Base-by-base conservation (phyloP, 2,888 invertebrate genomes). In the Himalopsyche japonica region DNA sequence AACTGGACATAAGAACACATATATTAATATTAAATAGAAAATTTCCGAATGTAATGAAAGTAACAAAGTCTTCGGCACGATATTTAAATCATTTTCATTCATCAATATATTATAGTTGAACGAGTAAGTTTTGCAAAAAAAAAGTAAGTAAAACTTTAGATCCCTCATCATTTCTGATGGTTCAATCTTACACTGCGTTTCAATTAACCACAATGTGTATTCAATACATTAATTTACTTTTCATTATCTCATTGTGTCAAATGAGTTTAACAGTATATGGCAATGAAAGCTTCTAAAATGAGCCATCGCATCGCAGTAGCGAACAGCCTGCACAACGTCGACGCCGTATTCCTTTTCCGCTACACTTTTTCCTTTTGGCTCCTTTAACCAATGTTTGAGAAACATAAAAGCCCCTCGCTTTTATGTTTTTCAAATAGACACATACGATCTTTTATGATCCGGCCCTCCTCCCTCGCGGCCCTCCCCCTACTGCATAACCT, bases 351-450 rank as follows among this genome's bases (percentile, higher is more conserved):
- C 15, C 76, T 32, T 37, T 76, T 3, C 57, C 57, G 57, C 24
- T 49, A 49, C 20, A 49, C n/a, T 57, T 57, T 57, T 82, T 84
- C 82, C 81, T 76, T 84, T 82, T 70, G 86, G 84, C 84, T 85
- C 82, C 83, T 86, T 85, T 83, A 85, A 83, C 84, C 86, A 85
- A 86, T 86, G 86, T 86, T 86, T 86, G 86, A 86, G 86, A 84
- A 85, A 85, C 86, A 85, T 86, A 85, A 86, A 86, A 83, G 84
- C 86, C 81, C 84, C 82, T 81, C 82, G 84, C 86, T 87, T 87
- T 87, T 87, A 87, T 87, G 87, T 87, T 84, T 87, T 86, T 84
- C 87, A 86, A 87, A 87, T 87, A 87, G 87, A 87, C 87, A 87
- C 87, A 86, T 86, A 86, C 84, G 86, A 86, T 86, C 86, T 87